Evolutionary conservation across 64 coral and sea anemone genomes (phyloP).

Genomic region (Cladopsammia gracilis): DNA sequence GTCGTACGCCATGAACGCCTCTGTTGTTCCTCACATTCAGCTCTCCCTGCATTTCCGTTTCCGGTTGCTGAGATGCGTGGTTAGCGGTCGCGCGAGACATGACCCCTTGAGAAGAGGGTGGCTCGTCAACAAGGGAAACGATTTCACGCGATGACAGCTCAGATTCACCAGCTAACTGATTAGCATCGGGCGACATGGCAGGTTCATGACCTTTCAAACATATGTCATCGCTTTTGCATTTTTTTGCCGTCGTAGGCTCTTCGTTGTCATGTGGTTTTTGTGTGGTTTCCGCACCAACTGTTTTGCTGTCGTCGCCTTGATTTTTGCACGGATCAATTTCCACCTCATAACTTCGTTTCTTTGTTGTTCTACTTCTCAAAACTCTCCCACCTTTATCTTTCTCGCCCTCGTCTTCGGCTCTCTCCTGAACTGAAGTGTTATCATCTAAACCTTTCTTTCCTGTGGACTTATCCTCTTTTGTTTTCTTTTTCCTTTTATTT

Average conservation of each 20-base stretch:
- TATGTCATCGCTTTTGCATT: neutral
- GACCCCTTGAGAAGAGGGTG: neutral
- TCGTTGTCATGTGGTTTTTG: neutral
- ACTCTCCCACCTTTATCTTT: neutral
- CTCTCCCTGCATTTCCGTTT: conserved; percentile 14
- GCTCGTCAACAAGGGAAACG: conserved; percentile 22
- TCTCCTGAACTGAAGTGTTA: neutral
- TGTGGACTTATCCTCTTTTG: neutral
- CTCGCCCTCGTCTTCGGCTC: neutral
- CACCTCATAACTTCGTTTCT: neutral
- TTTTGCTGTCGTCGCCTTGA: neutral
- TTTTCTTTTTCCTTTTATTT: neutral
- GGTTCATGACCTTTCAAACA: conserved; percentile 12
- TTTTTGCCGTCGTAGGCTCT: neutral
- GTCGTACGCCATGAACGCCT: neutral
- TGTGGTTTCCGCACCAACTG: neutral
- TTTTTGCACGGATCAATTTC: neutral
- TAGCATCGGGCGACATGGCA: conserved; percentile 3
- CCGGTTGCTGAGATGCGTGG: conserved; percentile 11
- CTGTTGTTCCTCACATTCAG: neutral
- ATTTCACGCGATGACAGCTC: conserved; percentile 42
- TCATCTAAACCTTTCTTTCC: neutral
- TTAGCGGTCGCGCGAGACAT: neutral
- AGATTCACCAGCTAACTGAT: neutral
- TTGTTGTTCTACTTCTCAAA: neutral